Evolutionary conservation across 2,797 vertebrate genomes (phyloP).

Genomic region (Podarcis lilfordi): DNA sequence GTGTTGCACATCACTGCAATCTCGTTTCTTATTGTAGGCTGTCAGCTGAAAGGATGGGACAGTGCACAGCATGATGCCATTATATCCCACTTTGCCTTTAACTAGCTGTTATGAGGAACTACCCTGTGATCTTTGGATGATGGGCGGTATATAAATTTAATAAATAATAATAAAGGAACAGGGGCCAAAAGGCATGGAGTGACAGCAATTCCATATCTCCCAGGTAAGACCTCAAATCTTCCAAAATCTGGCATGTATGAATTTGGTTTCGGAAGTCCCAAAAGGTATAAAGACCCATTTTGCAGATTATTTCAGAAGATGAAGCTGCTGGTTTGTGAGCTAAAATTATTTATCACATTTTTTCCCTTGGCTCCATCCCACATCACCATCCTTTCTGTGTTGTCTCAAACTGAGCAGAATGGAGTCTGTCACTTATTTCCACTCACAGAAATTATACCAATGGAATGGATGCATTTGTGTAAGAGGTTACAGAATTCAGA

Average conservation of each 20-base stretch:
- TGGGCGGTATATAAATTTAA: no score
- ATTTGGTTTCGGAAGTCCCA: not conserved
- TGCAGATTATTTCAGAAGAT: not conserved
- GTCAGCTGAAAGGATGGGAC: no score
- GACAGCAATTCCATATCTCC: not conserved
- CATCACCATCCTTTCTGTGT: not conserved
- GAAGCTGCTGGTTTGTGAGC: not conserved
- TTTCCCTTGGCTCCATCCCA: not conserved
- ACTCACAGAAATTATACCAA: not conserved
- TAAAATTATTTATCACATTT: not conserved
- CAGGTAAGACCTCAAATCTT: not conserved
- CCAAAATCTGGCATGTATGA: not conserved
- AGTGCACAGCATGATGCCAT: no score
- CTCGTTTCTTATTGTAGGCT: no score
- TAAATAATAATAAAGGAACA: no score
- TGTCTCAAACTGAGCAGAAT: not conserved
- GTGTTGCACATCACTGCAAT: no score
- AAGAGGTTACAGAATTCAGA: not conserved
- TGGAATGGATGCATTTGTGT: not conserved
- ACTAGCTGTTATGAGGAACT: no score
- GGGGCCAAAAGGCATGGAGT: not conserved
- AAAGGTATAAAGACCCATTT: not conserved
- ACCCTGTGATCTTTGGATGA: no score
- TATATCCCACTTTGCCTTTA: no score
- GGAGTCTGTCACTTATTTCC: not conserved